Percentiles rank a stretch among this genome's conserved stretches.
Evolutionary conservation across 1,140 invertebrate species (phyloP).

Genomic region (Adoxophyes honmai): DNA sequence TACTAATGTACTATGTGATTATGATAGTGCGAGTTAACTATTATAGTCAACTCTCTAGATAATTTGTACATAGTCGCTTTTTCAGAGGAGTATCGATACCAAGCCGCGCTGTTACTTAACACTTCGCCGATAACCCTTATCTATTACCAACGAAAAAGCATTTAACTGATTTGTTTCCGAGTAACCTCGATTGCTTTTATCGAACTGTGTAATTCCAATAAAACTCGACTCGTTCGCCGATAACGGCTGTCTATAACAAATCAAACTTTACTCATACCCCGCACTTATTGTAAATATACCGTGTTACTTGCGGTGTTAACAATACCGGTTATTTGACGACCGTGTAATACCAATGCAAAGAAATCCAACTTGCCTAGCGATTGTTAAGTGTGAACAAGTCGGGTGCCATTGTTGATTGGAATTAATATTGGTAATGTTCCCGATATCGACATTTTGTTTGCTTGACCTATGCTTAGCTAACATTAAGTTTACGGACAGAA

Average conservation of each 20-base stretch:
- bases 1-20: too few relatives aligned
- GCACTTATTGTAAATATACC: slow-evolving; percentile 11
- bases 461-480: too few relatives aligned
- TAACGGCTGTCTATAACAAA: neutral
- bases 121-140: neutral
- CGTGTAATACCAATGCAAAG: slow-evolving; percentile 28
- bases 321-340: slow-evolving; percentile 35
- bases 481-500: too few relatives aligned
- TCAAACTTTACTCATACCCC: neutral
- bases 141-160: neutral
- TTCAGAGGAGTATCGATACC: too few relatives aligned
- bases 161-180: slow-evolving; percentile 3
- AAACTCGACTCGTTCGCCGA: neutral
- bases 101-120: neutral
- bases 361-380: too few relatives aligned
- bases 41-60: too few relatives aligned
- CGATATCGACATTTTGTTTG: too few relatives aligned
- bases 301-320: slow-evolving; percentile 42
- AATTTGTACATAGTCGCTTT: too few relatives aligned
- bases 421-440: too few relatives aligned
- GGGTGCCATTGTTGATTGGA: too few relatives aligned
- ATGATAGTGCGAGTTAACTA: too few relatives aligned
- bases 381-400: too few relatives aligned
- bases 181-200: slow-evolving; percentile 9
- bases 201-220: neutral